phyloP scores from a whole-genome alignment of 1,140 invertebrate genomes.

The Brachionus asplanchnoidis region DNA sequence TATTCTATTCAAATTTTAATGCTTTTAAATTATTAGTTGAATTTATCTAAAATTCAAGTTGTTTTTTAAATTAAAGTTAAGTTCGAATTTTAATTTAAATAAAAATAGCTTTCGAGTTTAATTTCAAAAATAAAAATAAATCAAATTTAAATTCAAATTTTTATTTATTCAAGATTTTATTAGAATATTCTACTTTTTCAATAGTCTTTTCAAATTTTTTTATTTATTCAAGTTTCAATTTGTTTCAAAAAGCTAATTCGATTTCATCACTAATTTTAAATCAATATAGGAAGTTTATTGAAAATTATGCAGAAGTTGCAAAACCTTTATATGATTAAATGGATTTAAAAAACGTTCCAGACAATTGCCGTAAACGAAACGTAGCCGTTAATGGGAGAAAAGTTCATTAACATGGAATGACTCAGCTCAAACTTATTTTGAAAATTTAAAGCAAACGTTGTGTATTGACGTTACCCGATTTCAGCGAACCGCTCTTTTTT shows the following conservation, averaged over 20 bases:
- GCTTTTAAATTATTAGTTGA: no score
- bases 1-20: no score
- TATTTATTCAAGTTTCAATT: no score
- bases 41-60: no score
- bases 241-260: no score
- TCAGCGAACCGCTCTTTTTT: conserved; percentile 49
- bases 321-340: not conserved
- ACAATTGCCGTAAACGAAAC: not conserved
- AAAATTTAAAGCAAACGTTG: not conserved
- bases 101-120: no score
- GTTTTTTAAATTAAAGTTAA: no score
- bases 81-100: no score
- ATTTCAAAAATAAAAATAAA: not conserved
- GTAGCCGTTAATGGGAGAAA: not conserved
- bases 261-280: no score
- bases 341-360: not conserved
- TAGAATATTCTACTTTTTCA: no score
- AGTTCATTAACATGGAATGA: not conserved
- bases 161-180: not conserved
- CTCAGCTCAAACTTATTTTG: not conserved
- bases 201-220: no score
- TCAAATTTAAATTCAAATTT: not conserved
- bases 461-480: conserved; percentile 46
- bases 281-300: no score
- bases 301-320: not conserved